phyloP scores from a whole-genome alignment of 2,797 vertebrate species.

The Gambelia wislizenii region DNA sequence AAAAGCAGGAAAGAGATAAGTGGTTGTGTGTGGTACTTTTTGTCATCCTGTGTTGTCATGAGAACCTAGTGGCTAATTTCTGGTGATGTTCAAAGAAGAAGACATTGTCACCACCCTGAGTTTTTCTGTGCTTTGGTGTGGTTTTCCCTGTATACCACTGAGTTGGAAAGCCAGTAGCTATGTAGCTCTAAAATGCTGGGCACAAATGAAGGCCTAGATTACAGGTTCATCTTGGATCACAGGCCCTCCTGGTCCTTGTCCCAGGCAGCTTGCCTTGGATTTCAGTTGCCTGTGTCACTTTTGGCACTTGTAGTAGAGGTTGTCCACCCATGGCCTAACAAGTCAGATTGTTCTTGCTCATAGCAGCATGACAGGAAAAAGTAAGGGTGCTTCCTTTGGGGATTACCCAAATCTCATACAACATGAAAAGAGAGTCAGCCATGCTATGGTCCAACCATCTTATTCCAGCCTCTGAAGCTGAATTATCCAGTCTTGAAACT shows the following conservation, averaged over 20 bases:
- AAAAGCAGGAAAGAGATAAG: neutral
- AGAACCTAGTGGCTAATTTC: neutral
- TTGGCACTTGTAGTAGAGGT: accelerated
- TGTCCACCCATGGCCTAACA: neutral
- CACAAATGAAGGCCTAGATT: neutral
- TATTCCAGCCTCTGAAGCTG: neutral
- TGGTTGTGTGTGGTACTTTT: neutral
- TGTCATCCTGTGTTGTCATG: neutral
- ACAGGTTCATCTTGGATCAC: too few relatives aligned
- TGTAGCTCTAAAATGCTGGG: neutral
- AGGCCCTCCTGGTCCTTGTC: neutral
- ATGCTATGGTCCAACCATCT: neutral
- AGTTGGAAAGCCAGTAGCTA: neutral
- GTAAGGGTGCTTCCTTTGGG: neutral
- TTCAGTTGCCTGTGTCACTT: neutral
- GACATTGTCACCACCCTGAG: neutral
- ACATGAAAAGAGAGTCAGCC: neutral
- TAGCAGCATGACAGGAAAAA: neutral
- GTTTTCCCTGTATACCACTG: neutral
- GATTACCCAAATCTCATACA: accelerated
- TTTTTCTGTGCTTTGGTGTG: neutral
- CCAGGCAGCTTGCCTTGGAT: neutral
- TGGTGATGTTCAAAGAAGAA: neutral
- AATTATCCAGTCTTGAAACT: neutral
- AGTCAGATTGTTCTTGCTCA: accelerated